Evolutionary conservation across 2,888 invertebrate species (phyloP).

Genomic region (Celastrina argiolus): DNA sequence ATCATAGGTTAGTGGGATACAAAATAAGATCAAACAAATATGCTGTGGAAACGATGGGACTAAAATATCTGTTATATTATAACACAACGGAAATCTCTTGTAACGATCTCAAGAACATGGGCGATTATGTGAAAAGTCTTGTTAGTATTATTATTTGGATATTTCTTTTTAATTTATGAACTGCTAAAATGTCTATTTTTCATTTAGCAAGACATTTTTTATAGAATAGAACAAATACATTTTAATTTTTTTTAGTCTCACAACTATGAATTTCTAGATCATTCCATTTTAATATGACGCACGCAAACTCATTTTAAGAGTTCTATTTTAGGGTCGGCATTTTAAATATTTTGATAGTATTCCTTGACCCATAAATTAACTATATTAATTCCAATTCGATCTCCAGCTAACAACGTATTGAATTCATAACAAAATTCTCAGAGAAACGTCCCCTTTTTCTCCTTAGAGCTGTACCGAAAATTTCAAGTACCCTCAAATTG

Average conservation of each 20-base stretch:
- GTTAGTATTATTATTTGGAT: background rate
- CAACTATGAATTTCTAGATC: background rate
- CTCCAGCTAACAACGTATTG: conserved; percentile 11
- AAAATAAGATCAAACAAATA: conserved; percentile 16
- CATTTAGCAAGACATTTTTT: background rate
- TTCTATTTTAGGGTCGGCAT: background rate
- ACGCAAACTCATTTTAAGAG: background rate
- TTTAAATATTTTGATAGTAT: background rate
- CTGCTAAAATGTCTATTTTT: background rate
- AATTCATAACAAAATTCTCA: conserved; percentile 19
- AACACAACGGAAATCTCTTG: background rate
- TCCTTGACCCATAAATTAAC: conserved; percentile 6
- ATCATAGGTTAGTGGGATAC: background rate
- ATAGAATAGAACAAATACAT: background rate
- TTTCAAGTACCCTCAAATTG: conserved; percentile 23
- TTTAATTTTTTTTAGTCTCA: background rate
- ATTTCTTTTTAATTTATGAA: background rate
- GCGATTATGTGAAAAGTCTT: background rate
- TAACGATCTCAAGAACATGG: background rate
- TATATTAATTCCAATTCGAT: conserved; percentile 10
- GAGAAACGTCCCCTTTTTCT: conserved; percentile 16
- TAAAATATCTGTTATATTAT: conserved; percentile 12
- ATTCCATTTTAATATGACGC: background rate
- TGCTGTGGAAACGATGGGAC: background rate
- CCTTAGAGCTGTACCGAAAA: conserved; percentile 10